Evolutionary conservation across 2,797 vertebrate genomes (phyloP).

Genomic region (Apodemus agrarius): DNA sequence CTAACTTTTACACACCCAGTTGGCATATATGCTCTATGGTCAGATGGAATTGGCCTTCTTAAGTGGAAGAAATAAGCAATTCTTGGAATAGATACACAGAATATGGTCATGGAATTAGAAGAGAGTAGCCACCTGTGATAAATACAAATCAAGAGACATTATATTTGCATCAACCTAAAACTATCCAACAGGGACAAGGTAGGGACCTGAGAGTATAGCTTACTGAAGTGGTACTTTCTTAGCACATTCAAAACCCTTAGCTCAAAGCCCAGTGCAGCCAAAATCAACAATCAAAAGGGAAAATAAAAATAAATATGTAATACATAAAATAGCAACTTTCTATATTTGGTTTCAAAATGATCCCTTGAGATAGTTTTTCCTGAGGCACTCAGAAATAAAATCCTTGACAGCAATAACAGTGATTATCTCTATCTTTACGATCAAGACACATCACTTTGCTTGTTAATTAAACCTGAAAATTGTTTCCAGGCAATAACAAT

Average conservation of each 20-base stretch:
- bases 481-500: neutral
- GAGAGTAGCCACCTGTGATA: neutral
- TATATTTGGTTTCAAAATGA: constrained; percentile 10
- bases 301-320: neutral
- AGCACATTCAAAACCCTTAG: neutral
- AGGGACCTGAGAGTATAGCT: neutral
- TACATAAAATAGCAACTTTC: neutral
- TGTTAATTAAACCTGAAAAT: constrained; percentile 12
- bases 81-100: neutral
- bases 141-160: neutral
- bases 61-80: neutral
- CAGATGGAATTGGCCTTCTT: neutral
- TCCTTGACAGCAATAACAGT: neutral
- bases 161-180: neutral
- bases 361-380: neutral
- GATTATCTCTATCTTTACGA: neutral
- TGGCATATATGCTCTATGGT: neutral
- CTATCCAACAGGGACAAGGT: neutral
- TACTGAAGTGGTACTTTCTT: neutral
- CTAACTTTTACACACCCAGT: neutral
- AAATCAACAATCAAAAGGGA: neutral
- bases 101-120: neutral
- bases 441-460: neutral
- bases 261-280: neutral
- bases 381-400: neutral